phyloP scores from a whole-genome alignment of 2,797 vertebrate genomes.

The Myotis vivesi region DNA sequence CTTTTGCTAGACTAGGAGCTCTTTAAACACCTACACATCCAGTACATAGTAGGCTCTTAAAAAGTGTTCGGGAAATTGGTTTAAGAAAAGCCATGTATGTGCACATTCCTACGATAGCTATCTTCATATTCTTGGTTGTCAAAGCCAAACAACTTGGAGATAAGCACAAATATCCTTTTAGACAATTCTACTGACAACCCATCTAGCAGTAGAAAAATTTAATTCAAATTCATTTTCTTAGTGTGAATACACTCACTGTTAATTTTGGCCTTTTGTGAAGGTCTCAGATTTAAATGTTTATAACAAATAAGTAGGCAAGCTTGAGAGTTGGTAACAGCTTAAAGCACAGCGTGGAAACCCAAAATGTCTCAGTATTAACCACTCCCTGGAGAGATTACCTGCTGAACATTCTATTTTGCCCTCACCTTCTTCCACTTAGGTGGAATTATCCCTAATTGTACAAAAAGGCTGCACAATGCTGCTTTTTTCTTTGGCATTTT shows the following conservation, averaged over 20 bases:
- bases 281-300: conserved; percentile 64
- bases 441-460: conserved; percentile 74
- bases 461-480: conserved; percentile 56
- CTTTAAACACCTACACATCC: neutral
- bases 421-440: conserved; percentile 58
- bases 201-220: neutral
- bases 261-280: conserved; percentile 67
- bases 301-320: conserved; percentile 67
- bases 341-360: conserved; percentile 41
- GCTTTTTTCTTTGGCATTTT: conserved; percentile 73
- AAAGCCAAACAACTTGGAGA: conserved; percentile 4
- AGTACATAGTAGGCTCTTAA: neutral
- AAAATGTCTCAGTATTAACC: conserved; percentile 49
- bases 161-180: neutral
- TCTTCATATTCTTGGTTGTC: neutral
- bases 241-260: conserved; percentile 51
- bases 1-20: neutral
- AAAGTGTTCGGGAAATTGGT: neutral
- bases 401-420: conserved; percentile 64
- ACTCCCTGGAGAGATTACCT: conserved; percentile 36
- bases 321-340: conserved; percentile 60
- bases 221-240: conserved; percentile 49
- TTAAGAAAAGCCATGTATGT: neutral
- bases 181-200: neutral
- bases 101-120: neutral